These are phyloP conservation scores for Sinhomidia bicolor DNA, from an alignment of 2,888 invertebrate genomes.

Conservation along the genomic window DNA sequence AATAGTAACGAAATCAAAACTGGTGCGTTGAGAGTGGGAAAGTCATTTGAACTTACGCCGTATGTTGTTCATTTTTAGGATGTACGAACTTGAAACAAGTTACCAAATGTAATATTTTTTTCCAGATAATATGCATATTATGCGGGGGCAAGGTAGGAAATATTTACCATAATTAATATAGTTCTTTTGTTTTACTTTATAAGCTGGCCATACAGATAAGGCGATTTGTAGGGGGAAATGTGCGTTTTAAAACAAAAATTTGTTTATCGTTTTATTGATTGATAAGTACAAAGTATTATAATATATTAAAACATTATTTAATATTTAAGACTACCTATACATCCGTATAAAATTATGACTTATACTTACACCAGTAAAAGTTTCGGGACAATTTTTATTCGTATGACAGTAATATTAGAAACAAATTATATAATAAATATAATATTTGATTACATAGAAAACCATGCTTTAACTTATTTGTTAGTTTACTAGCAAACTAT, in stretches of 20 bases:
- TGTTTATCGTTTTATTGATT: slow-evolving; percentile 13
- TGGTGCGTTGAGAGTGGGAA: slow-evolving; percentile 7
- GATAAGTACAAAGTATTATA: slow-evolving; percentile 36
- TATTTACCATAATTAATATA: background rate
- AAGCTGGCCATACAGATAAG: slow-evolving; percentile 8
- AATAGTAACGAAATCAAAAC: slow-evolving; percentile 12
- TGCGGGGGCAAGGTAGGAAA: background rate
- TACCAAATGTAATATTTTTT: too few relatives aligned
- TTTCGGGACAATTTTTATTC: too few relatives aligned
- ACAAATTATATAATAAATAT: background rate
- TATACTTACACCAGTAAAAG: background rate
- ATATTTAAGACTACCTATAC: background rate
- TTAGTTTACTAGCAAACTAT: too few relatives aligned
- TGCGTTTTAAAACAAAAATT: background rate
- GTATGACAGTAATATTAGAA: too few relatives aligned
- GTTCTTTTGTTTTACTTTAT: background rate
- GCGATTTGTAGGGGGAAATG: background rate
- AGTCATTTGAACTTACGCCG: slow-evolving; percentile 55
- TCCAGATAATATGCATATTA: too few relatives aligned
- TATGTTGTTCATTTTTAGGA: slow-evolving; percentile 50
- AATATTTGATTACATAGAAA: background rate
- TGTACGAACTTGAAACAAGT: background rate
- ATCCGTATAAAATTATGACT: background rate
- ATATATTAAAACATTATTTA: slow-evolving; percentile 5
- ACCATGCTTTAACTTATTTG: too few relatives aligned